Base-by-base conservation (phyloP, 2,888 invertebrate genomes). In the Drosophila flavopinicola region DNA sequence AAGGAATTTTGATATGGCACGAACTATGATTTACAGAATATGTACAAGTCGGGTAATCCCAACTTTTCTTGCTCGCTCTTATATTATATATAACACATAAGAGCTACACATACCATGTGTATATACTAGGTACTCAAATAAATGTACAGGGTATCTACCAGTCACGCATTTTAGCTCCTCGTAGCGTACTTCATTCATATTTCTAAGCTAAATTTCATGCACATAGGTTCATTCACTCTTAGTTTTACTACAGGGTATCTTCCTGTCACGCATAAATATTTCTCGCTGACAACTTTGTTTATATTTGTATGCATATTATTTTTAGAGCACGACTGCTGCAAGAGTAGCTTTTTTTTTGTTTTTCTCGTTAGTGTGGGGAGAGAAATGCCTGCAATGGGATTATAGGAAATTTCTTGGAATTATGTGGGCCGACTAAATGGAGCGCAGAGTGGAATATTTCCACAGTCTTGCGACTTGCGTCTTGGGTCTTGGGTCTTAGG, bases 371-470 rank as follows among this genome's bases (percentile, higher is more conserved):
- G n/a, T 1, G 32, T 37, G 32, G 33, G 35, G 17, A 20, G 23
- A 33, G 13, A 37, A 29, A 25, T 32, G 42, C 30, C 25, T 33
- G 44, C 48, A 35, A 24, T 45, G 73, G 73, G 74, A 64, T 78
- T 71, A 53, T 47, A 23, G 58, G 47, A 59, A 32, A 47, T 63
- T 78, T 85, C 80, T 68, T 59, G 85, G 85, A 85, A 80, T 73
- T 82, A 75, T 75, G 75, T 73, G 73, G 66, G 54, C 64, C 70
- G 56, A 58, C 73, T 70, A 80, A 85, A 85, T 85, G 78, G 73
- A 75, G 82, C 79, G 60, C 60, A 65, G 35, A 27, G 29, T 25
- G 37, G 20, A 37, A 37, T 33, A 30, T 2, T 30, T 11, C 17
- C 2, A 29, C 9, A 27, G 41, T 6, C 20, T 6, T 6, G 11